Percentiles rank a stretch among this genome's conserved stretches.
Evolutionary conservation across 2,888 invertebrate species (phyloP).

Genomic region (Phoronis australis): DNA sequence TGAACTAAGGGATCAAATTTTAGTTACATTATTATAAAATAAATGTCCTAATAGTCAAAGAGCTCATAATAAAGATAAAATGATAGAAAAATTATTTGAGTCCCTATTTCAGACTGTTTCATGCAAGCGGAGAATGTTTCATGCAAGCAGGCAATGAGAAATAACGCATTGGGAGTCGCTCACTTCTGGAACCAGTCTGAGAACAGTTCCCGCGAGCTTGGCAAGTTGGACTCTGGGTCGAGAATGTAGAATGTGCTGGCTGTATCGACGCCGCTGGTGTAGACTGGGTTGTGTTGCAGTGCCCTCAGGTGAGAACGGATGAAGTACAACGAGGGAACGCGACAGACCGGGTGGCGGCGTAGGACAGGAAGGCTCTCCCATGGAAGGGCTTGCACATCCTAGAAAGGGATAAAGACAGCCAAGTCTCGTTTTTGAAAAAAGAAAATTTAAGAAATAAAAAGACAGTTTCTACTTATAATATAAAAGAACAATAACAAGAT

Average conservation of each 20-base stretch:
- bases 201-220: conserved; percentile 60
- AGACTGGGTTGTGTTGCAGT: conserved; percentile 16
- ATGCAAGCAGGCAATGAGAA: no score
- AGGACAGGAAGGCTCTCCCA: conserved; percentile 72
- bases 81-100: no score
- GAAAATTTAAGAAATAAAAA: no score
- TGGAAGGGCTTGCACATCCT: conserved; percentile 65
- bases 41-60: no score
- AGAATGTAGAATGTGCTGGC: conserved; percentile 61
- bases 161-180: conserved; percentile 3
- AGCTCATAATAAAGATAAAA: no score
- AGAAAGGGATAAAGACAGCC: conserved; percentile 1
- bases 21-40: no score
- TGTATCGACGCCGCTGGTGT: conserved; percentile 52
- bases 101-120: no score
- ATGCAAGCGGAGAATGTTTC: no score
- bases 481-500: no score
- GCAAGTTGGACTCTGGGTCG: conserved; percentile 68
- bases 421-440: neutral
- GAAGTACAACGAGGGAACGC: conserved; percentile 64
- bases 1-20: no score
- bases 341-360: conserved; percentile 64
- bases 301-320: conserved; percentile 19
- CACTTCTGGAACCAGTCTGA: conserved; percentile 39
- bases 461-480: no score